Evolutionary conservation across 1,140 invertebrate genomes (phyloP).

Genomic region (Paraescarpia echinospica): DNA sequence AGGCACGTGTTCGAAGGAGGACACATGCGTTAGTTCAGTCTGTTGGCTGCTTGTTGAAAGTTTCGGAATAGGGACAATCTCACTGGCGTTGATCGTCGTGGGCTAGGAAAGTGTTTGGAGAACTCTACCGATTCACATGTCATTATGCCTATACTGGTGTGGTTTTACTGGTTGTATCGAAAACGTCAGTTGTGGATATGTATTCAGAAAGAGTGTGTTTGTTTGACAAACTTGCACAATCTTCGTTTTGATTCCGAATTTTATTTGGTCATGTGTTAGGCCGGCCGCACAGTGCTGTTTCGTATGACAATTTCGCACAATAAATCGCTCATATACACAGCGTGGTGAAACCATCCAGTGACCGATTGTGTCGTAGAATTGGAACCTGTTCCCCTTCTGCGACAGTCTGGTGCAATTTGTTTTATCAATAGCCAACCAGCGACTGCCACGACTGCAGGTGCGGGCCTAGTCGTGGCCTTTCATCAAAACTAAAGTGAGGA

Average conservation of each 20-base stretch:
- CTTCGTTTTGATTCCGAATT: not conserved
- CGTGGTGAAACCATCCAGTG: no score
- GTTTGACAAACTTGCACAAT: not conserved
- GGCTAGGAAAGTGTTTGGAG: not conserved
- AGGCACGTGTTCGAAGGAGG: not conserved
- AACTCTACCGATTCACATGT: not conserved
- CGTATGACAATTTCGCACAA: no score
- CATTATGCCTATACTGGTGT: not conserved
- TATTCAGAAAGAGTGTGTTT: not conserved
- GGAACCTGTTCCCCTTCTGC: no score
- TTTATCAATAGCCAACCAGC: no score
- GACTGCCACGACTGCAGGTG: no score
- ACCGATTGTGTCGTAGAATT: no score
- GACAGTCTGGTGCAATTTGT: no score
- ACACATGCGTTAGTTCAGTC: not conserved
- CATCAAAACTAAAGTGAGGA: no score
- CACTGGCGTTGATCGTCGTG: not conserved
- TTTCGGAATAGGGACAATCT: not conserved
- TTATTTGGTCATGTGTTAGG: no score
- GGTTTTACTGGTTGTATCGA: not conserved
- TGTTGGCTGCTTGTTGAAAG: not conserved
- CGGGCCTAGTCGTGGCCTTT: no score
- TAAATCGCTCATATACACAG: no score
- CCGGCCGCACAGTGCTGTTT: no score
- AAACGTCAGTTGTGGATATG: not conserved